Evolutionary conservation across 2,888 invertebrate genomes (phyloP), one percentile per base, ranked within the genome.

Genomic region (Lysandra bellargus): DNA sequence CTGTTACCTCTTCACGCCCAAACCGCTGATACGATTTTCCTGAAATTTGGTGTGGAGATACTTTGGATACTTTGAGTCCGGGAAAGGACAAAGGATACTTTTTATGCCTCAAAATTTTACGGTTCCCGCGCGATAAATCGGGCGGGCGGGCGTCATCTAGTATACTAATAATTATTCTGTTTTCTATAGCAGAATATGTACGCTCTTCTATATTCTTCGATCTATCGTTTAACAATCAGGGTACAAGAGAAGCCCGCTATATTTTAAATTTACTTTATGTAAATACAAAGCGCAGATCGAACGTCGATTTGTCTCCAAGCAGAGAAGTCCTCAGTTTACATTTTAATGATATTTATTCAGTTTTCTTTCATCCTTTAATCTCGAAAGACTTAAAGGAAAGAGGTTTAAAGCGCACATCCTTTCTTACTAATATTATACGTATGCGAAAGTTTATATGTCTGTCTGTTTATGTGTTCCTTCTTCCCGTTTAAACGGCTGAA

Each of bases 241-340:
- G 33, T 53, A 69, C 33, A 69, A 69, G 33, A 69, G 69, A 69
- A 69, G 33, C 33, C 33, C 69, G 14, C 69, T 37, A 37, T 69
- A 69, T 69, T 69, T 69, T 69, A 69, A 69, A 69, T 69, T 69
- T 69, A 69, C 69, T 69, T 69, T 37, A 37, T 69, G 69, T 33
- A 69, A 69, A 69, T 69, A 33, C 69, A 17, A 69, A 69, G 69
- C 33, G 69, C 5, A 33, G 69, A 69, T 37, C 33, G 69, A 37
- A 69, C 69, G 69, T 69, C 69, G 37, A 69, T 69, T 69, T 69
- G 33, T 33, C 69, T 69, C 23, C 61, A 61, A 37, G 12, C 33
- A 5, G 14, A 37, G 69, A 33, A 69, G 33, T 37, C 33, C 33
- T 69, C 69, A 17, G 69, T 37, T 69, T 69, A 37, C 9, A 64